Base-by-base conservation (phyloP, 2,113 vertebrate species). In the Haemorhous mexicanus region DNA sequence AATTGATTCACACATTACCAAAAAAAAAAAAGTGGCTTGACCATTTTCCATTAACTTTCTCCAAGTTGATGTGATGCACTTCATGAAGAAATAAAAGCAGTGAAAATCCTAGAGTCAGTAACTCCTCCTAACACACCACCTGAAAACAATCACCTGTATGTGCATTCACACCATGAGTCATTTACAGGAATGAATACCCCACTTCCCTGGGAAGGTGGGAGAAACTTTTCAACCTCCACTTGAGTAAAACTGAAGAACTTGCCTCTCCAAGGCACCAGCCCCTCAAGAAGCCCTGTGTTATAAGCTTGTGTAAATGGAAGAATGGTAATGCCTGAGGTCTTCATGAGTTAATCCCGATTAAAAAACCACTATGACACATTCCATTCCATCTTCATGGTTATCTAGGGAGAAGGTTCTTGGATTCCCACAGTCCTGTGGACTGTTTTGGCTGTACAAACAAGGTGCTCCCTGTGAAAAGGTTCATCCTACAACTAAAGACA, bases 281-380 rank as follows among this genome's bases (percentile, higher is more conserved):
- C 52, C 52, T 52, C 19, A 33, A 88, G 32, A 80, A 26, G n/a
- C 7, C 30, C 35, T 47, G 27, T 12, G 5, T 44, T 68, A 43
- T 9, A 72, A 68, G 9, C 30, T 43, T 1, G 0, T 23, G n/a
- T 49, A 56, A 72, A 56, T 0, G 0, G 14, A 59, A 59, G 35
- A 80, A 44, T 7, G 10, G 32, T 7, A 59, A 59, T 8, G 23
- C 24, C 35, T 67, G 37, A 80, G 41, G n/a, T 75, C 33, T 27
- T 53, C 13, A 43, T 41, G 13, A 82, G 79, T 32, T 15, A 68
- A 61, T 66, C 20, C 22, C 5, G 13, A 88, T 46, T 50, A 9
- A n/a, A 79, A 67, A 62, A 44, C 22, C 10, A 13, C 14, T 43
- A 22, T 8, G 1, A 1, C 32, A 58, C 13, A 28, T 32, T 50